These are phyloP conservation scores for Phylloscopus trochilus DNA, from an alignment of 2,113 vertebrate genomes.

Conservation along the genomic window DNA sequence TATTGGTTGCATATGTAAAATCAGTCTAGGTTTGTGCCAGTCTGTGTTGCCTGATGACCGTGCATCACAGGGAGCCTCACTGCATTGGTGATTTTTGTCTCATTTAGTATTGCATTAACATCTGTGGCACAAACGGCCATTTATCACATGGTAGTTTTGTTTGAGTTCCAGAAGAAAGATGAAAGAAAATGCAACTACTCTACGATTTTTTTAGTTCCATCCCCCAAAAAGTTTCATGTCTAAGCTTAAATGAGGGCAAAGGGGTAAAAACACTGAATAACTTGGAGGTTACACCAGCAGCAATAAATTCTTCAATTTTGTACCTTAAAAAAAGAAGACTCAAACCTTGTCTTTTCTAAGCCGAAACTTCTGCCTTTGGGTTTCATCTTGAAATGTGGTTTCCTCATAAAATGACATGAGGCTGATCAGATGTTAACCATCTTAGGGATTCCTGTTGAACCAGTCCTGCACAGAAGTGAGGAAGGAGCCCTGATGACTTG, in stretches of 20 bases:
- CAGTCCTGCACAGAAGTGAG: background rate
- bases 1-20: background rate
- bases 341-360: background rate
- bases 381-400: background rate
- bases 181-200: background rate
- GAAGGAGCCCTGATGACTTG: background rate
- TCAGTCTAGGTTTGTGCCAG: background rate
- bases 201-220: background rate
- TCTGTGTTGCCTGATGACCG: background rate
- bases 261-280: background rate
- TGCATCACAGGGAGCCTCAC: background rate
- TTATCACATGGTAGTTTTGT: background rate
- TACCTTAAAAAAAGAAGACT: background rate
- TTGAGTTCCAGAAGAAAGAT: background rate
- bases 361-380: background rate
- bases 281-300: background rate
- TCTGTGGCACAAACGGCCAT: constrained; percentile 8
- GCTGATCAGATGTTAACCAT: background rate
- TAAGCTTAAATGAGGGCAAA: background rate
- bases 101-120: background rate
- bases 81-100: background rate
- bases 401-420: background rate
- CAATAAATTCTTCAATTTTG: background rate
- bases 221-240: background rate
- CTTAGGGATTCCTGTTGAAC: constrained; percentile 5